Percentiles rank a stretch among this genome's conserved stretches.
Conservation (phyloP, 2,888 invertebrate species). For the Lasioglossum marginatum region DNA sequence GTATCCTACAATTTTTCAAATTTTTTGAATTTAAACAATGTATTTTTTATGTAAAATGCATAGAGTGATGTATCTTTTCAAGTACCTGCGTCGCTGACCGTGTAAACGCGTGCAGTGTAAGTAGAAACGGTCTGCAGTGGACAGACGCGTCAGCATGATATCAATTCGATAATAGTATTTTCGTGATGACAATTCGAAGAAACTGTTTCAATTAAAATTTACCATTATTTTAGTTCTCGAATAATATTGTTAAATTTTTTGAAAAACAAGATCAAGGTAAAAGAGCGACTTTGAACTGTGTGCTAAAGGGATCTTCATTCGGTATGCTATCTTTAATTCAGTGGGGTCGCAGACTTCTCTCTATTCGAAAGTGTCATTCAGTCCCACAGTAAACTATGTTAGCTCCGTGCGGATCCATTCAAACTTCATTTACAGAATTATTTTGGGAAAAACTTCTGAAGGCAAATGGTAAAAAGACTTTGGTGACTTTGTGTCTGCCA, state of each 20-base stretch:
- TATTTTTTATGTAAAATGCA: neutral
- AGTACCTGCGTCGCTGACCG: neutral
- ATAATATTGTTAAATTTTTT: neutral
- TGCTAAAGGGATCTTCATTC: neutral
- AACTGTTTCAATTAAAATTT: neutral
- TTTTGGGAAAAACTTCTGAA: neutral
- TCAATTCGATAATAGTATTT: neutral
- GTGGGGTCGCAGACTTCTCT: neutral
- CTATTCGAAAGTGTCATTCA: neutral
- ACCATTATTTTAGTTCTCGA: neutral
- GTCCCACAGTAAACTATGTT: neutral
- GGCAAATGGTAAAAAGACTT: neutral
- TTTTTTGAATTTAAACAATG: neutral
- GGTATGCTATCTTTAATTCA: constrained; percentile 7
- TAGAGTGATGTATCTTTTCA: neutral
- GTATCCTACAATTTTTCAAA: neutral
- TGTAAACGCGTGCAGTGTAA: neutral
- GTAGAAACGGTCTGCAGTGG: neutral
- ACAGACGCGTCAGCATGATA: neutral
- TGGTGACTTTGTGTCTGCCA: neutral
- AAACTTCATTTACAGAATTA: neutral
- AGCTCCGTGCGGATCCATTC: neutral
- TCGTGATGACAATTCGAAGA: neutral
- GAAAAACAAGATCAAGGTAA: neutral
- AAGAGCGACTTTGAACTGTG: neutral